Conservation (phyloP, 2,113 vertebrate species). For the Hylia prasina region DNA sequence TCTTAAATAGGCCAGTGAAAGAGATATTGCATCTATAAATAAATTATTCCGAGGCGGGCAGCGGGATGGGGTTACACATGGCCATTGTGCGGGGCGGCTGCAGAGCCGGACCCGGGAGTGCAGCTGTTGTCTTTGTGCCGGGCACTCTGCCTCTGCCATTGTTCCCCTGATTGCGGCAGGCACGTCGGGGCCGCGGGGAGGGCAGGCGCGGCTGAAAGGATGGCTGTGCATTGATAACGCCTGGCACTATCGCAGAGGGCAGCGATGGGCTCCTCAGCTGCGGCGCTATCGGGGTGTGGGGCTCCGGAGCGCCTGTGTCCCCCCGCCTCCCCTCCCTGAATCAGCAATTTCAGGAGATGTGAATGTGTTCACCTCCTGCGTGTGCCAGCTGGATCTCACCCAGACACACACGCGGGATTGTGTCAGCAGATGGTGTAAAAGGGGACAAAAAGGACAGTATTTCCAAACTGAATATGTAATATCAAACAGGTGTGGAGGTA, state of each 20-base stretch:
- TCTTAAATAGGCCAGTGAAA: constrained; percentile 65
- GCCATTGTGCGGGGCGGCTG: constrained; percentile 59
- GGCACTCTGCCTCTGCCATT: constrained; percentile 75
- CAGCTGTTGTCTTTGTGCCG: constrained; percentile 84
- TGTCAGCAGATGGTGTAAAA: constrained; percentile 70
- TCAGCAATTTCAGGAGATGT: constrained; percentile 21
- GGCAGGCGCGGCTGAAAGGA: not conserved
- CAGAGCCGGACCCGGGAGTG: constrained; percentile 52
- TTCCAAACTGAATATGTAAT: constrained; percentile 43
- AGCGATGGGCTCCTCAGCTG: constrained; percentile 12
- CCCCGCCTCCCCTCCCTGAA: not conserved
- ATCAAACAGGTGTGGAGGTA: constrained; percentile 57
- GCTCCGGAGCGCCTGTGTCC: not conserved
- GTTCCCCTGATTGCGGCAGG: constrained; percentile 70
- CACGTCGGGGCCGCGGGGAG: constrained; percentile 6
- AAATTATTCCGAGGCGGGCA: constrained; percentile 69
- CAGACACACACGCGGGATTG: constrained; percentile 5
- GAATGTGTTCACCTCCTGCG: not conserved
- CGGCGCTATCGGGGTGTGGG: not conserved
- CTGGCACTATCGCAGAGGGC: constrained; percentile 38
- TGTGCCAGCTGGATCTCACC: constrained; percentile 63
- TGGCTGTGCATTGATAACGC: constrained; percentile 54
- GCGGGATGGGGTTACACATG: constrained; percentile 65
- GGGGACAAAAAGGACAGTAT: constrained; percentile 33
- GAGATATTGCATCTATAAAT: constrained; percentile 77